These are phyloP conservation scores for Mythimna pallens DNA, from an alignment of 2,888 invertebrate species.

Conservation along the genomic window DNA sequence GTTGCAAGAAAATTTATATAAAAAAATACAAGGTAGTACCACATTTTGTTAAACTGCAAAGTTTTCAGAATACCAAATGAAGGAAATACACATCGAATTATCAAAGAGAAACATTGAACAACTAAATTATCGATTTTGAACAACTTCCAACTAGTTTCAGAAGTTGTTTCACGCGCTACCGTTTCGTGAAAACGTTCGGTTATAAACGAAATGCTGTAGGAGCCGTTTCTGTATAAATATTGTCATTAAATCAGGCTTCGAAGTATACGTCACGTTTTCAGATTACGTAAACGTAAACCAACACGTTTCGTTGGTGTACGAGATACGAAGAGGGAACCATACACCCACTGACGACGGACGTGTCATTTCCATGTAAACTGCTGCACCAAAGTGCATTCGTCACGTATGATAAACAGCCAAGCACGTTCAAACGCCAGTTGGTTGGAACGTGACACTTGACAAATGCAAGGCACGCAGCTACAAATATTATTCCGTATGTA, in stretches of 20 bases:
- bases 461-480: constrained; percentile 26
- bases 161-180: background rate
- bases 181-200: background rate
- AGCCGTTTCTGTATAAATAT: background rate
- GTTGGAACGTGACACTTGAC: constrained; percentile 22
- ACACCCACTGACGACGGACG: background rate
- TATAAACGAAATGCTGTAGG: background rate
- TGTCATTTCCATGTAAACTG: background rate
- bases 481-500: constrained; percentile 21
- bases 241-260: constrained; percentile 17
- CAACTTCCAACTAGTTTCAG: constrained; percentile 16
- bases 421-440: constrained; percentile 26
- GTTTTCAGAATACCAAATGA: background rate
- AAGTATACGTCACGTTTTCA: constrained; percentile 25
- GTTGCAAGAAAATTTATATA: background rate
- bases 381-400: constrained; percentile 20
- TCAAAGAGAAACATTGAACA: background rate
- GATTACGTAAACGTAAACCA: constrained; percentile 36
- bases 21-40: background rate
- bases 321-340: constrained; percentile 9
- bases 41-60: too few relatives aligned
- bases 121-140: constrained; percentile 38
- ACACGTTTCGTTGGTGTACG: constrained; percentile 8
- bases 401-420: constrained; percentile 29
- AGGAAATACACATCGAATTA: constrained; percentile 2